Percentiles rank a stretch among this genome's conserved stretches.
Evolutionary conservation across 37 sponge, comb jelly and placozoan genomes (phyloP).

Genomic region (Cladorhizidae sp.): DNA sequence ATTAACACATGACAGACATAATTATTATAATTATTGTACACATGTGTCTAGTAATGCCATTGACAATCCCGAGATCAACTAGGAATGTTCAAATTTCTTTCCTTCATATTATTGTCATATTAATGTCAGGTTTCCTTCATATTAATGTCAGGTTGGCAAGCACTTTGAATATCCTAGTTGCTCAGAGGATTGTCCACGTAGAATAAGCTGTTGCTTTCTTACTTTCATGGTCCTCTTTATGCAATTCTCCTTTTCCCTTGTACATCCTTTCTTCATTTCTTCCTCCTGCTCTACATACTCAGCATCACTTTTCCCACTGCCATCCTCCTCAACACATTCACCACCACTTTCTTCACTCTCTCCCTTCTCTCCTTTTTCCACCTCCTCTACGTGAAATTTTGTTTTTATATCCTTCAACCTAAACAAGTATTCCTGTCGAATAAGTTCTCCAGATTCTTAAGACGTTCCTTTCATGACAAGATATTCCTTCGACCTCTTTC

Average conservation of each 20-base stretch:
- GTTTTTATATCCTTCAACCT: constrained; percentile 53
- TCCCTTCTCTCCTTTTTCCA: constrained; percentile 56
- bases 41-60: too few relatives aligned
- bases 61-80: too few relatives aligned
- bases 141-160: too few relatives aligned
- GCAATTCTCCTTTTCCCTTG: constrained; percentile 7
- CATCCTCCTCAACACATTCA: constrained; percentile 21
- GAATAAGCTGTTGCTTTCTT: background rate
- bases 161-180: too few relatives aligned
- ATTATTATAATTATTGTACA: too few relatives aligned
- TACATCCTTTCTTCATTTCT: background rate
- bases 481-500: constrained; percentile 54
- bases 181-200: too few relatives aligned
- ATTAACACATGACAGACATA: too few relatives aligned
- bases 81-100: too few relatives aligned
- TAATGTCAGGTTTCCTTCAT: too few relatives aligned
- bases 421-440: constrained; percentile 55
- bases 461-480: constrained; percentile 32
- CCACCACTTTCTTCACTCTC: background rate
- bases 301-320: constrained; percentile 5
- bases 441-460: constrained; percentile 45
- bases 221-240: background rate
- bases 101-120: too few relatives aligned
- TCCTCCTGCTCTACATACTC: constrained; percentile 28
- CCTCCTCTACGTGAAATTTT: constrained; percentile 45